phyloP scores from a whole-genome alignment of 2,797 vertebrate genomes.

The Holocentrus rufus region DNA sequence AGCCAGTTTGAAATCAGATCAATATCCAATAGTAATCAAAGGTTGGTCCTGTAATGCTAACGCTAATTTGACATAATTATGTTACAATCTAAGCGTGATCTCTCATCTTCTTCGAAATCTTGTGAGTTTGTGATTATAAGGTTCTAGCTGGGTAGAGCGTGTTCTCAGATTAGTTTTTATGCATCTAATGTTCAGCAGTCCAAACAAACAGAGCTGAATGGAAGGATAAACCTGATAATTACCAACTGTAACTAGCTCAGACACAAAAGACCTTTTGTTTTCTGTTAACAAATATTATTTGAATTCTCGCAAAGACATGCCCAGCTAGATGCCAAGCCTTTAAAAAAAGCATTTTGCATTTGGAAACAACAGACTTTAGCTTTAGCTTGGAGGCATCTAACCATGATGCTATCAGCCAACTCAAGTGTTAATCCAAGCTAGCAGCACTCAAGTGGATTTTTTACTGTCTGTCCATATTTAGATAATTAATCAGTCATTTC shows the following conservation, averaged over 20 bases:
- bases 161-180: conserved; percentile 31
- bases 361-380: conserved; percentile 55
- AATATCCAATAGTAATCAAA: no score
- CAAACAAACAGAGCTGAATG: background rate
- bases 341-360: conserved; percentile 42
- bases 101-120: background rate
- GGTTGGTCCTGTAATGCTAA: no score
- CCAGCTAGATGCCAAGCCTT: conserved; percentile 37
- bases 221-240: background rate
- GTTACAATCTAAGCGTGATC: no score
- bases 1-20: no score
- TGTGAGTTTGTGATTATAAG: no score
- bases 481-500: conserved; percentile 8
- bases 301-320: conserved; percentile 12
- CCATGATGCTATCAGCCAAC: conserved; percentile 44
- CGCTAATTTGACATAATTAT: no score
- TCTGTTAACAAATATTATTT: conserved; percentile 2
- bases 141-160: conserved; percentile 39
- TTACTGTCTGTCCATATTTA: conserved; percentile 28
- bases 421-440: conserved; percentile 56
- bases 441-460: conserved; percentile 47
- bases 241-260: no score
- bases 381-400: conserved; percentile 22
- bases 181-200: no score
- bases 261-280: conserved; percentile 4